Evolutionary conservation across 1,140 invertebrate genomes (phyloP), one percentile per base, ranked within the genome.

Genomic region (Drosophila nebulosa): DNA sequence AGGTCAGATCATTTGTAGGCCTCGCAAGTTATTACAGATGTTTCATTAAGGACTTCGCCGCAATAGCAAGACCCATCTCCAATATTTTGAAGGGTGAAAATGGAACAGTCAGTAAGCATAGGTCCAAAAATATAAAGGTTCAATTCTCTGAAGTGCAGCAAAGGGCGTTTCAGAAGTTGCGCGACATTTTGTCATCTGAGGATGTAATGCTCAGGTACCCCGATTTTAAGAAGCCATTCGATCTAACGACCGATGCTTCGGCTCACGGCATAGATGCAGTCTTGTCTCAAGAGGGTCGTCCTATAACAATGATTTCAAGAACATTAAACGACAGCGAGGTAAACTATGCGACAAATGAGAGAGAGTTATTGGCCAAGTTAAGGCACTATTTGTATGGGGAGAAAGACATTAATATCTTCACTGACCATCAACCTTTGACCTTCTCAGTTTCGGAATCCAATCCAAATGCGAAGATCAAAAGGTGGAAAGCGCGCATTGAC

Each of bases 191-290:
- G 36, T 39, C 36, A 39, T 39, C 14, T 14, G 77, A 92, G 89
- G 90, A 4, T 53, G 70, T 93, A 18, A 69, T 93, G 21, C 69
- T 80, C 59, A 64, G 73, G 66, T 91, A 84, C 50, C 89, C 89
- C 1, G 79, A 92, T 52, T 92, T 85, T 55, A 51, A 55, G 1
- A 77, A 89, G 58, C 68, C 69, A n/a, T 91, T 92, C 53, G 74
- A 78, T 24, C 64, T 91, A 10, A 85, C 84, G 1, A 90, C 74
- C 0, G 85, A 91, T 50, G 90, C 90, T 10, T 74, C 64, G 9
- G 59, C 63, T 24, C 55, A 52, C 5, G 51, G 24, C 60, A 52
- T 51, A 22, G 56, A 12, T 21, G 35, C 56, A 22, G 36, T 58
- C 9, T 24, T 36, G n/a, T 36, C 53, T 24, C 30, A 21, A 55